These are phyloP conservation scores for Tipula vernalis DNA, from an alignment of 2,888 invertebrate genomes.

Conservation along the genomic window DNA sequence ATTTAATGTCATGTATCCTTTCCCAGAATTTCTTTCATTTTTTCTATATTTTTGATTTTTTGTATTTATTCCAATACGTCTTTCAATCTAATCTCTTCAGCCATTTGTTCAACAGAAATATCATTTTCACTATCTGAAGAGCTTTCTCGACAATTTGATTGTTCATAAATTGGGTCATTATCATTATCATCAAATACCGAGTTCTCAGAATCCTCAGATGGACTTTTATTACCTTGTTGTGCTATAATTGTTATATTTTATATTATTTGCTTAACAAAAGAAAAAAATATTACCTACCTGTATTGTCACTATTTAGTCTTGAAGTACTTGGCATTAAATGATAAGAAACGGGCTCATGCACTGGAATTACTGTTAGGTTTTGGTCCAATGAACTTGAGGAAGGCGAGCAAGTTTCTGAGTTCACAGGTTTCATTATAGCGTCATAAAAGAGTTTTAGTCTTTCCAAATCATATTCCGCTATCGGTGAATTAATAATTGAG, in stretches of 20 bases:
- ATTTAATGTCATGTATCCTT: too few species aligned
- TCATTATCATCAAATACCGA: not conserved
- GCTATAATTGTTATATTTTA: too few species aligned
- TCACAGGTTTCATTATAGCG: not conserved
- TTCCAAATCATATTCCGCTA: too few species aligned
- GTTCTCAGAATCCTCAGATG: not conserved
- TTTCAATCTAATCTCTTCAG: not conserved
- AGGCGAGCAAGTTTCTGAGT: too few species aligned
- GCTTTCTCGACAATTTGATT: too few species aligned
- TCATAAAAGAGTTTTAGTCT: not conserved
- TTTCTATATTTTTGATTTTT: too few species aligned
- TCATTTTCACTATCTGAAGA: too few species aligned
- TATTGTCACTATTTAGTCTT: not conserved
- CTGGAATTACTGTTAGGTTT: not conserved
- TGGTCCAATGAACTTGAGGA: not conserved
- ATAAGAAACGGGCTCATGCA: not conserved
- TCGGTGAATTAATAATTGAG: not conserved
- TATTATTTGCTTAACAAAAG: not conserved
- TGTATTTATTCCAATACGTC: too few species aligned
- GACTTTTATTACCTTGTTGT: too few species aligned
- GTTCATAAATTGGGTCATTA: too few species aligned
- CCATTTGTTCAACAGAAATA: not conserved
- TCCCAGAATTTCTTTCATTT: not conserved
- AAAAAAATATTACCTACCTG: not conserved
- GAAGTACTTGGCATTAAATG: not conserved